Percentiles rank a stretch among this genome's conserved stretches.
Evolutionary conservation across 1,140 invertebrate species (phyloP).

Genomic region (Berghia stephanieae): DNA sequence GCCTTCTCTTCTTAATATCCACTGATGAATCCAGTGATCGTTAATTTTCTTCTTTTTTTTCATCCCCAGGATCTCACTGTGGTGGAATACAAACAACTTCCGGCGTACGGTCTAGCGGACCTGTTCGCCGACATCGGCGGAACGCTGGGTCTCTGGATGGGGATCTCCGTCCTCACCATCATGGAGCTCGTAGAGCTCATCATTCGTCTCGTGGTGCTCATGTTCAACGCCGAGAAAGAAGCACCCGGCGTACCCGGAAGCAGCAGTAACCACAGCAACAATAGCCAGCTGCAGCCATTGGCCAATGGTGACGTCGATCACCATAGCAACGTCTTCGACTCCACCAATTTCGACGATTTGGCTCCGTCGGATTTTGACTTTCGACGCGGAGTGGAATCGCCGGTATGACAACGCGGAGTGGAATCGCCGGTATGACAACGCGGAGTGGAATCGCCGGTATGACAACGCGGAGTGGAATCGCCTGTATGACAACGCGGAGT

Average conservation of each 20-base stretch:
- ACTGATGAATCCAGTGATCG: too few species aligned
- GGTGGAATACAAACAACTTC: constrained; percentile 58
- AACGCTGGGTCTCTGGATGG: constrained; percentile 63
- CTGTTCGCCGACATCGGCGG: constrained; percentile 62
- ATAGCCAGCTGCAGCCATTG: constrained; percentile 32
- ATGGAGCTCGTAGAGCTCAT: constrained; percentile 61
- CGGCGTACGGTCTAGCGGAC: constrained; percentile 58
- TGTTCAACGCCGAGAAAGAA: constrained; percentile 55
- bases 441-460: too few species aligned
- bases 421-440: too few species aligned
- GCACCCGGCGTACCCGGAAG: constrained; percentile 33
- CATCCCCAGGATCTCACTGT: constrained; percentile 55
- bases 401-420: constrained; percentile 12
- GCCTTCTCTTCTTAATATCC: too few species aligned
- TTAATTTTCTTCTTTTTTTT: background rate
- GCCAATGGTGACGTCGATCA: constrained; percentile 25
- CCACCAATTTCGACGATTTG: constrained; percentile 16
- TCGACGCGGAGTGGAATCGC: background rate
- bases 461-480: too few species aligned
- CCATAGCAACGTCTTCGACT: constrained; percentile 20
- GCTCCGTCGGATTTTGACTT: constrained; percentile 12
- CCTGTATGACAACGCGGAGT: too few species aligned
- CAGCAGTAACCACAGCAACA: constrained; percentile 34
- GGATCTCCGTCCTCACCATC: constrained; percentile 61
- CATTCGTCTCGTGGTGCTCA: constrained; percentile 49